These are phyloP conservation scores for Drosophila macrospina DNA, from an alignment of 2,888 invertebrate species.

Conservation along the genomic window DNA sequence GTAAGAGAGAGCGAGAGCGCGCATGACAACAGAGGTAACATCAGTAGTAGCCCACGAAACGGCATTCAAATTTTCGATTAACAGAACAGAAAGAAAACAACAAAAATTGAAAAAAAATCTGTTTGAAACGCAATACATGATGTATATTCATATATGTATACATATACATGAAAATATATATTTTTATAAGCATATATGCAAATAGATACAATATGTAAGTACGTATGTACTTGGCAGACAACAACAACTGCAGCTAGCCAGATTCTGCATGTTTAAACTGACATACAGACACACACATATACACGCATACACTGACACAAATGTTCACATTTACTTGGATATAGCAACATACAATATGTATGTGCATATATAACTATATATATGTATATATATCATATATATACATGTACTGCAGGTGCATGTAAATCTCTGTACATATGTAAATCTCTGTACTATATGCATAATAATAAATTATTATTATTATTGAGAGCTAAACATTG, in stretches of 20 bases:
- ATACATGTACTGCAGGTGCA: slow-evolving; percentile 8
- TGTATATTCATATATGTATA: slow-evolving; percentile 7
- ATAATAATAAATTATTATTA: slow-evolving; percentile 7
- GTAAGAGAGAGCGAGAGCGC: slow-evolving; percentile 46
- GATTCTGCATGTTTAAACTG: slow-evolving; percentile 44
- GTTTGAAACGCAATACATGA: slow-evolving; percentile 34
- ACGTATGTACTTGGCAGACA: slow-evolving; percentile 49
- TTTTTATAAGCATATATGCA: slow-evolving; percentile 5
- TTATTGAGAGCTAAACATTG: slow-evolving; percentile 41
- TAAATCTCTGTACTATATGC: slow-evolving; percentile 19
- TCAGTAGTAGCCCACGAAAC: slow-evolving; percentile 38
- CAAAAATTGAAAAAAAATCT: slow-evolving; percentile 18
- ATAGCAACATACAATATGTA: slow-evolving; percentile 23
- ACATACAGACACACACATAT: too few species aligned
- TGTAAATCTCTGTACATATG: too few species aligned
- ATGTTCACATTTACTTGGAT: slow-evolving; percentile 22
- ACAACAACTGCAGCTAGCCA: slow-evolving; percentile 49
- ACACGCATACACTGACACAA: slow-evolving; percentile 16
- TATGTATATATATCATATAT: not conserved
- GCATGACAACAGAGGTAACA: slow-evolving; percentile 58
- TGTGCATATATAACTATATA: not conserved
- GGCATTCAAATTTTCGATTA: slow-evolving; percentile 50
- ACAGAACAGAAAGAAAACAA: slow-evolving; percentile 39
- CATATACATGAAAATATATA: not conserved
- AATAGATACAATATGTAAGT: slow-evolving; percentile 14